Evolutionary conservation across 1,140 invertebrate species (phyloP).

Genomic region (Panagrolaimus sp.): DNA sequence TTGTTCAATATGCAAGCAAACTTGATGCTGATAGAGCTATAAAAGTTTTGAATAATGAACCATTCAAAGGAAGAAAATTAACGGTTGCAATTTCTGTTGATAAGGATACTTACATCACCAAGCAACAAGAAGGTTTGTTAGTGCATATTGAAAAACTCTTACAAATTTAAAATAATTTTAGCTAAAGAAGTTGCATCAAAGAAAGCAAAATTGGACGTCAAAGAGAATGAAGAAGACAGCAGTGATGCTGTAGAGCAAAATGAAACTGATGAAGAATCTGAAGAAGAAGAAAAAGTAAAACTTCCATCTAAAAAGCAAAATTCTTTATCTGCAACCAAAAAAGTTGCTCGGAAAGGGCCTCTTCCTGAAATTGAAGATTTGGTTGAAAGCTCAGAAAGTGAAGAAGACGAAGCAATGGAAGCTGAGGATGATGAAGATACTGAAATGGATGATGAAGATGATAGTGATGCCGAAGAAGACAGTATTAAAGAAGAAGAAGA

Average conservation of each 20-base stretch:
- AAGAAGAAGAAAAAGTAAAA: background rate
- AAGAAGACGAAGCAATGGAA: background rate
- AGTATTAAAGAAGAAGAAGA: background rate
- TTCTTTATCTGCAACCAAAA: background rate
- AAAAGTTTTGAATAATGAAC: background rate
- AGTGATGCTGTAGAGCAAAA: background rate
- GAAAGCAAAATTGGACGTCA: background rate
- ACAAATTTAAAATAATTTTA: conserved; percentile 1
- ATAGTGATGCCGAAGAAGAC: background rate
- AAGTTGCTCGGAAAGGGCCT: background rate
- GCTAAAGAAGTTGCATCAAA: background rate
- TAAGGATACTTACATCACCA: background rate
- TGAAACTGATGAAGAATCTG: background rate
- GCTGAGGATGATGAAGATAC: background rate
- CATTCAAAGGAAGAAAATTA: background rate
- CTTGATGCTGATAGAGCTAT: background rate
- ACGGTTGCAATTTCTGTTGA: background rate
- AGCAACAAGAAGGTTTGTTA: conserved; percentile 2
- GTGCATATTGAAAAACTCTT: background rate
- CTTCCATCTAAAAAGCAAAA: background rate
- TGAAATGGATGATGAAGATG: background rate
- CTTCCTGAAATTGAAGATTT: conserved; percentile 5
- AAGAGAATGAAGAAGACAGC: background rate
- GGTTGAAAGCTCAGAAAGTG: background rate
- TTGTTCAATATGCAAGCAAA: background rate